Evolutionary conservation across 2,797 vertebrate genomes (phyloP).

Genomic region (Lacerta bilineata): DNA sequence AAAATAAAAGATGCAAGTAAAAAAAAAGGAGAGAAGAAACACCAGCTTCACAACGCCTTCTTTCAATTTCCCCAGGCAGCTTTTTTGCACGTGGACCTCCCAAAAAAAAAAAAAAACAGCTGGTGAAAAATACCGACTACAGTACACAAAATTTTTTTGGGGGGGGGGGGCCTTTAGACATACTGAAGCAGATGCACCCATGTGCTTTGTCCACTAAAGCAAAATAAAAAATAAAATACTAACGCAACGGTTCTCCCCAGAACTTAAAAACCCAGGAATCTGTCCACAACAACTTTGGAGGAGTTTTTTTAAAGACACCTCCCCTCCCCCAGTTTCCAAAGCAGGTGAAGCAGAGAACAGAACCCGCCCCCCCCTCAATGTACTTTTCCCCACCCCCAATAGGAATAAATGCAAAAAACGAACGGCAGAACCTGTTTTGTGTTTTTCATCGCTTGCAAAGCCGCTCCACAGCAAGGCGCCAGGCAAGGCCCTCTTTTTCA

Average conservation of each 20-base stretch:
- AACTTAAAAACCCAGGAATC: conserved; percentile 63
- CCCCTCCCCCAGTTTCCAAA: neutral
- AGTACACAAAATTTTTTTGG: neutral
- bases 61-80: neutral
- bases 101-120: neutral
- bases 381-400: neutral
- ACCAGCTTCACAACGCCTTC: neutral
- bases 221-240: neutral
- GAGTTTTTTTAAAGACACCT: conserved; percentile 43
- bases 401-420: neutral
- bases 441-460: neutral
- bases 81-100: conserved; percentile 1
- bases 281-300: conserved; percentile 62
- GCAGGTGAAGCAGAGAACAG: neutral
- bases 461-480: neutral
- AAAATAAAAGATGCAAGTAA: neutral
- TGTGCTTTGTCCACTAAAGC: neutral
- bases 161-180: neutral
- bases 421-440: neutral
- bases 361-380: neutral
- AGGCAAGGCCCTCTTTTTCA: too few species aligned
- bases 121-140: neutral
- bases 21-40: neutral
- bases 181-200: neutral
- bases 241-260: conserved; percentile 3